Conservation (phyloP, 2,888 invertebrate species). For the Drosophila macrothrix region DNA sequence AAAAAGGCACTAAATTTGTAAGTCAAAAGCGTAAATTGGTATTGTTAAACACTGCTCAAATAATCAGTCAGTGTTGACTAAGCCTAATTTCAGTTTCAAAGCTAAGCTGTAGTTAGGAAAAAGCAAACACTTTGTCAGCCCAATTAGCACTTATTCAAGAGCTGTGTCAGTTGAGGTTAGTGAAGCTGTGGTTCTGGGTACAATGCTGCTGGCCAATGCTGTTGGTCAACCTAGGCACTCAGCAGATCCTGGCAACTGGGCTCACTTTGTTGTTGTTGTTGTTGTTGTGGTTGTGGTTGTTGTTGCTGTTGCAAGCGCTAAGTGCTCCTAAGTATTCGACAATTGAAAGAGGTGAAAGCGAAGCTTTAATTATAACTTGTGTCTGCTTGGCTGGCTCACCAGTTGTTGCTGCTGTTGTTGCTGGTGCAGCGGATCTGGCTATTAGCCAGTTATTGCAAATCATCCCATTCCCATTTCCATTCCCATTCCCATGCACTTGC, state of each 20-base stretch:
- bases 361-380: conserved; percentile 54
- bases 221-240: conserved; percentile 7
- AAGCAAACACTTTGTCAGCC: not conserved
- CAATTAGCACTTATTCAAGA: not conserved
- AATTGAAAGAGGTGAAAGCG: conserved; percentile 59
- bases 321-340: conserved; percentile 55
- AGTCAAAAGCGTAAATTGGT: not conserved
- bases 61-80: not conserved
- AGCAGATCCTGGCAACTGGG: conserved; percentile 12
- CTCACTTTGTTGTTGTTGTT: not conserved
- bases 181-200: not conserved
- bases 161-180: not conserved
- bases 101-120: not conserved
- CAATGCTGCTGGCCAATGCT: conserved; percentile 3
- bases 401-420: conserved; percentile 18
- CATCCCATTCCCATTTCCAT: conserved; percentile 15
- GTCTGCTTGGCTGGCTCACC: conserved; percentile 47
- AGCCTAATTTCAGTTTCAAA: not conserved
- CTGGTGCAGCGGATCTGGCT: conserved; percentile 52
- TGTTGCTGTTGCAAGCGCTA: conserved; percentile 27
- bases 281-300: not conserved
- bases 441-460: conserved; percentile 59
- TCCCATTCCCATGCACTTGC: conserved; percentile 58
- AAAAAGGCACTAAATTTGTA: no score
- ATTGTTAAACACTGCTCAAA: not conserved